Percentiles rank a stretch among this genome's conserved stretches.
phyloP scores from a whole-genome alignment of 2,888 invertebrate genomes.

The Ommatoiulus sabulosus region DNA sequence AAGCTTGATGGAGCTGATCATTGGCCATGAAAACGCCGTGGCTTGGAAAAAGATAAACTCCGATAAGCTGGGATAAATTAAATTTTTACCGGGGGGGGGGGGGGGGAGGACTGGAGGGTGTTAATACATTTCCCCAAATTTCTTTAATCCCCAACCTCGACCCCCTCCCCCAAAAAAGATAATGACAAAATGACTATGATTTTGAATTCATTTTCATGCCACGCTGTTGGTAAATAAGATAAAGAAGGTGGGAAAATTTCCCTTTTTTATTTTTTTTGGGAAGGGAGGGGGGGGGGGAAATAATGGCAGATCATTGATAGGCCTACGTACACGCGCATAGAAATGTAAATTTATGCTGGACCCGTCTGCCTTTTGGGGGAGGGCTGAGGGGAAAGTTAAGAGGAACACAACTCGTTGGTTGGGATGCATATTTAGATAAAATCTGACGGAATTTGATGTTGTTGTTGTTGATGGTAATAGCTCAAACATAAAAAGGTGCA shows the following conservation, averaged over 20 bases:
- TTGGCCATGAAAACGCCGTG: background rate
- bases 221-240: constrained; percentile 4
- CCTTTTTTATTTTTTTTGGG: background rate
- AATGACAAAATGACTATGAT: constrained; percentile 12
- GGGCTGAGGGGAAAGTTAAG: background rate
- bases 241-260: background rate
- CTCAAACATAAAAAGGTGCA: constrained; percentile 40
- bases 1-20: background rate
- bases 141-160: background rate
- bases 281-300: background rate
- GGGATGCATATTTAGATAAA: constrained; percentile 36
- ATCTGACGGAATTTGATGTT: constrained; percentile 33
- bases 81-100: background rate
- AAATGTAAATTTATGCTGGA: constrained; percentile 17
- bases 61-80: background rate
- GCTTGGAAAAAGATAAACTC: background rate
- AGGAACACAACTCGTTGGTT: background rate
- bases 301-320: constrained; percentile 43
- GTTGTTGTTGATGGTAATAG: constrained; percentile 43
- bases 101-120: background rate
- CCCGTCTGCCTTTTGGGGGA: background rate
- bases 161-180: background rate
- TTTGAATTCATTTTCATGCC: constrained; percentile 40
- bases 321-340: constrained; percentile 30
- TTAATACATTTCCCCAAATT: background rate